Conservation (phyloP, 2,113 vertebrate species). For the Zingel zingel region DNA sequence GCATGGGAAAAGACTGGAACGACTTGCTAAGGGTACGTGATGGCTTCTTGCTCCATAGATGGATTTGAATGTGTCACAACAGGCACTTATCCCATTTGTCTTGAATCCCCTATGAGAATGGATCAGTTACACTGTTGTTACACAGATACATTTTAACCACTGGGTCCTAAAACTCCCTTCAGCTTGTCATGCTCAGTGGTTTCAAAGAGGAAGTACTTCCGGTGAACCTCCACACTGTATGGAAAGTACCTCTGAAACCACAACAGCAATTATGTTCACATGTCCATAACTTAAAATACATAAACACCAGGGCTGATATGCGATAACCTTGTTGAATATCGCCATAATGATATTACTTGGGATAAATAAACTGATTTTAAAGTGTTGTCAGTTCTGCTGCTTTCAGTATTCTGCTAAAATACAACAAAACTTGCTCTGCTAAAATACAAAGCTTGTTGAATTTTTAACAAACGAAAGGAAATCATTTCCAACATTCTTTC, state of each 20-base stretch:
- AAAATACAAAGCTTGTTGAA: too few species aligned
- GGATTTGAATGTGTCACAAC: neutral
- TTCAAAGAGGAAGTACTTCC: neutral
- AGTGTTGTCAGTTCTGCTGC: too few species aligned
- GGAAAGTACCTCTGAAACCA: neutral
- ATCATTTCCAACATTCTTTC: too few species aligned
- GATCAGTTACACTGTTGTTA: neutral
- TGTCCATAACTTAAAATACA: neutral
- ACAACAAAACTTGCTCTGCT: too few species aligned
- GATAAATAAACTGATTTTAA: too few species aligned
- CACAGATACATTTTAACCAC: neutral
- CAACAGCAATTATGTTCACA: neutral
- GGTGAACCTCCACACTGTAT: neutral
- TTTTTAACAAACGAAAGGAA: too few species aligned
- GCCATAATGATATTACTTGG: too few species aligned
- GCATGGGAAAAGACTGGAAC: conserved; percentile 94
- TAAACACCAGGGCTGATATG: neutral
- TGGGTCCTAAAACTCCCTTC: neutral
- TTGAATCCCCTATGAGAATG: neutral
- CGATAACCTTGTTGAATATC: too few species aligned
- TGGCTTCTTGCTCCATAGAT: neutral
- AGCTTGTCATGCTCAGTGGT: neutral
- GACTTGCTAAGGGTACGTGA: conserved; percentile 93
- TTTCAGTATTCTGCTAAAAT: too few species aligned
- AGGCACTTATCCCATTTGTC: neutral